phyloP scores from a whole-genome alignment of 2,113 vertebrate species.

The Psephotus haematonotus region DNA sequence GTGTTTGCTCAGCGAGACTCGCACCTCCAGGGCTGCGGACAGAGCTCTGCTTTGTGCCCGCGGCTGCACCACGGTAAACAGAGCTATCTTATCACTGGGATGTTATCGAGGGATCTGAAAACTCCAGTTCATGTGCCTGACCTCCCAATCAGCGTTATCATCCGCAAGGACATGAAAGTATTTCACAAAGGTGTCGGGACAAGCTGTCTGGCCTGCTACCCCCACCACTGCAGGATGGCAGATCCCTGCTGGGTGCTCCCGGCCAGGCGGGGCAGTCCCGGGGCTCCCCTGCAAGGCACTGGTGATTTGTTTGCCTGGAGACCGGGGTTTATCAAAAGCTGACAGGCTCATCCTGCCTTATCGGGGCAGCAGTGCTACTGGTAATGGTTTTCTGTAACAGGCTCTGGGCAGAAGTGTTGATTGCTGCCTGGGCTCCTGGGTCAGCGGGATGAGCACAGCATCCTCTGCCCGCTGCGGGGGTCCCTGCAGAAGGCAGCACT shows the following conservation, averaged over 20 bases:
- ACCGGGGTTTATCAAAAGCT: conserved; percentile 25
- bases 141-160: background rate
- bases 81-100: background rate
- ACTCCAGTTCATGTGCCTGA: background rate
- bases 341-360: conserved; percentile 40
- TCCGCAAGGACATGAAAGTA: background rate
- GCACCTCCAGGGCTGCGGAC: background rate
- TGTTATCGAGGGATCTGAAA: background rate
- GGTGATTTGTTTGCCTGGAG: background rate
- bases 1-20: conserved; percentile 22
- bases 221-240: rapidly evolving
- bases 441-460: background rate
- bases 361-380: conserved; percentile 37
- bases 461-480: background rate
- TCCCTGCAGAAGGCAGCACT: background rate
- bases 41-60: background rate
- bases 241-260: background rate
- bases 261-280: rapidly evolving
- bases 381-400: background rate
- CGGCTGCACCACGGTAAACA: background rate
- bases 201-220: background rate
- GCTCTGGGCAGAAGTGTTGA: background rate
- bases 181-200: background rate
- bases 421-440: background rate
- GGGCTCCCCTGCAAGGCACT: background rate